phyloP scores from a whole-genome alignment of 1,140 invertebrate genomes.

The Pinna nobilis region DNA sequence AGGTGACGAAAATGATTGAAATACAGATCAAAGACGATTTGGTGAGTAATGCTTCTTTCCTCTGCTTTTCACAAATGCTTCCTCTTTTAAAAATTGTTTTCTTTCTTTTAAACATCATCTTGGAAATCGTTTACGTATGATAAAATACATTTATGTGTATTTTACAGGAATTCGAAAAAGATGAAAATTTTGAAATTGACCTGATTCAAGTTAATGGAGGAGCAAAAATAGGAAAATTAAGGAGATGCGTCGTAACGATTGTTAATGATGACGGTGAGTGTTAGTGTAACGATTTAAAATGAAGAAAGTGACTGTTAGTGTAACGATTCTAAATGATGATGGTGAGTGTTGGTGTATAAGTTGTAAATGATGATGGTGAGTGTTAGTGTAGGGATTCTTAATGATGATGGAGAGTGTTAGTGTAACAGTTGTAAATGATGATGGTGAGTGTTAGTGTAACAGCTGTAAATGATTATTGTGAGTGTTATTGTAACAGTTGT shows the following conservation, averaged over 20 bases:
- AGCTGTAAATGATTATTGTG: too few relatives aligned
- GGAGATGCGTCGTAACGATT: conserved; percentile 81
- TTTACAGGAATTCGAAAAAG: conserved; percentile 79
- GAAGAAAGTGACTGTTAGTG: background rate
- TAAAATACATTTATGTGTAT: background rate
- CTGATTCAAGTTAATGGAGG: conserved; percentile 78
- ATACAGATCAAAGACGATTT: conserved; percentile 81
- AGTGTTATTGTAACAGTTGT: too few relatives aligned
- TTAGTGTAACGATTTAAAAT: background rate
- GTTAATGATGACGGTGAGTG: conserved; percentile 81
- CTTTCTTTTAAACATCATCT: background rate
- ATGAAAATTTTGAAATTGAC: conserved; percentile 81
- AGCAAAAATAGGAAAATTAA: conserved; percentile 78
- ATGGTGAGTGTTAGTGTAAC: too few relatives aligned
- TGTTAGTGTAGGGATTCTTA: too few relatives aligned
- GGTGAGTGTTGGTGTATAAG: too few relatives aligned
- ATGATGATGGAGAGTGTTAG: too few relatives aligned
- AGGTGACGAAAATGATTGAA: conserved; percentile 77
- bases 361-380: too few relatives aligned
- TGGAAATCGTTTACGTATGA: background rate
- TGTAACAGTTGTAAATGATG: too few relatives aligned
- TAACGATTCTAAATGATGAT: too few relatives aligned
- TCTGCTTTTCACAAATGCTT: background rate
- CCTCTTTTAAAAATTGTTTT: background rate
- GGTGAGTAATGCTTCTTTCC: conserved; percentile 44